Percentiles rank a stretch among this genome's conserved stretches.
Conservation (phyloP, 2,888 invertebrate species). For the Chymomyza procnemis region DNA sequence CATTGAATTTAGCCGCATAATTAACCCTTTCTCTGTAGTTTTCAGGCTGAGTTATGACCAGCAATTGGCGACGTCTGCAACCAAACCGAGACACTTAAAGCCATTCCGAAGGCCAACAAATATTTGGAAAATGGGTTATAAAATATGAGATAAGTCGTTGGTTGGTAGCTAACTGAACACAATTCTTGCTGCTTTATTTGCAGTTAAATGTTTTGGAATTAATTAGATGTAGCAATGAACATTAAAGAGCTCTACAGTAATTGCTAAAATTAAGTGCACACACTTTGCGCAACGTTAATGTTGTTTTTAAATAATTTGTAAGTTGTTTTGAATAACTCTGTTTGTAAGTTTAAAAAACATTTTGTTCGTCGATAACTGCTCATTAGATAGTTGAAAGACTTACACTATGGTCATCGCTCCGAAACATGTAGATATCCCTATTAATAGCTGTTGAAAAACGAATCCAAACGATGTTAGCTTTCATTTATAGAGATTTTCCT, state of each 20-base stretch:
- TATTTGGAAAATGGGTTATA: constrained; percentile 51
- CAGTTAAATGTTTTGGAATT: constrained; percentile 70
- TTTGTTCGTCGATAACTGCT: too few species aligned
- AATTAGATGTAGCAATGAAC: constrained; percentile 41
- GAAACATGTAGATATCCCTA: too few species aligned
- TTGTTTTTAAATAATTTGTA: too few species aligned
- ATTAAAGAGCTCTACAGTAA: background rate
- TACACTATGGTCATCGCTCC: too few species aligned
- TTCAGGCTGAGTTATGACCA: constrained; percentile 38
- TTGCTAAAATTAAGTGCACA: background rate
- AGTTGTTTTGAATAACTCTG: too few species aligned
- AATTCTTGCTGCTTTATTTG: constrained; percentile 41
- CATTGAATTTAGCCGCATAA: constrained; percentile 33
- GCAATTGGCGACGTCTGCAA: constrained; percentile 36
- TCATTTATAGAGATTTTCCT: too few species aligned
- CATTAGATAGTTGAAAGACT: too few species aligned
- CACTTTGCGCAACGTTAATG: background rate
- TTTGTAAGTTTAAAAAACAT: too few species aligned
- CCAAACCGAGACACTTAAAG: constrained; percentile 21
- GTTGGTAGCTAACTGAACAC: constrained; percentile 27
- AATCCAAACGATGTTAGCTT: too few species aligned
- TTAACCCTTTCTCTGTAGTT: constrained; percentile 43
- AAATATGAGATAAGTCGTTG: constrained; percentile 56
- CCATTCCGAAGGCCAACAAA: constrained; percentile 27
- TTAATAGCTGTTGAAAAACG: too few species aligned